Conservation (phyloP, 2,888 invertebrate genomes). For the Philonicus albiceps region DNA sequence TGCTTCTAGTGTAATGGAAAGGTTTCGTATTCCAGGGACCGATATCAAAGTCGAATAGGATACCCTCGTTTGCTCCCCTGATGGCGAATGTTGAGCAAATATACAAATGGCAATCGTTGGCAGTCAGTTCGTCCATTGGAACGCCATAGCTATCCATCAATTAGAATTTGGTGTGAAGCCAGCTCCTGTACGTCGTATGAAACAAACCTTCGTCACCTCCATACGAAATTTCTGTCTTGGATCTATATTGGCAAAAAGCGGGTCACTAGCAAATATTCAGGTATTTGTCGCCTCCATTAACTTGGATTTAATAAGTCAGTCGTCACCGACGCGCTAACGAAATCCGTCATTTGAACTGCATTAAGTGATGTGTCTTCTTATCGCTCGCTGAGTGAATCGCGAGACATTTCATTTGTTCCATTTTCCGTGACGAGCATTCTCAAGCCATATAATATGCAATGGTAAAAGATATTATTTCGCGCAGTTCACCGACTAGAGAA, state of each 20-base stretch:
- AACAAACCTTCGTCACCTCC: background rate
- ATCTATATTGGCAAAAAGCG: background rate
- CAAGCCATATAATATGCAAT: background rate
- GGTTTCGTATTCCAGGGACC: background rate
- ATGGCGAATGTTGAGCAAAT: background rate
- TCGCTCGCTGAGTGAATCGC: background rate
- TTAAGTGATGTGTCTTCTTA: constrained; percentile 6
- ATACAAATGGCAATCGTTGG: background rate
- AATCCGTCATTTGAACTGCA: constrained; percentile 3
- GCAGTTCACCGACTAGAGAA: background rate
- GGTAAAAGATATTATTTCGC: background rate
- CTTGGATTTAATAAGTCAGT: background rate
- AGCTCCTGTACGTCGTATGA: background rate
- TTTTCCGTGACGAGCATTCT: constrained; percentile 11
- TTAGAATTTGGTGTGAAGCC: background rate
- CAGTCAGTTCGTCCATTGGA: background rate
- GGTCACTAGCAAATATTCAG: background rate
- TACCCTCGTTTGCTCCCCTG: background rate
- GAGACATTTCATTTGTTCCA: constrained; percentile 3
- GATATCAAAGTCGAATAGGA: background rate
- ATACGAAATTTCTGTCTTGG: background rate
- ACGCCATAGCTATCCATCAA: background rate
- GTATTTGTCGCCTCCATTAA: background rate
- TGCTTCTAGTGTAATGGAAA: background rate
- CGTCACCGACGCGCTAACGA: background rate